Evolutionary conservation across 2,113 vertebrate species (phyloP).

Genomic region (Atlantisia rogersi): DNA sequence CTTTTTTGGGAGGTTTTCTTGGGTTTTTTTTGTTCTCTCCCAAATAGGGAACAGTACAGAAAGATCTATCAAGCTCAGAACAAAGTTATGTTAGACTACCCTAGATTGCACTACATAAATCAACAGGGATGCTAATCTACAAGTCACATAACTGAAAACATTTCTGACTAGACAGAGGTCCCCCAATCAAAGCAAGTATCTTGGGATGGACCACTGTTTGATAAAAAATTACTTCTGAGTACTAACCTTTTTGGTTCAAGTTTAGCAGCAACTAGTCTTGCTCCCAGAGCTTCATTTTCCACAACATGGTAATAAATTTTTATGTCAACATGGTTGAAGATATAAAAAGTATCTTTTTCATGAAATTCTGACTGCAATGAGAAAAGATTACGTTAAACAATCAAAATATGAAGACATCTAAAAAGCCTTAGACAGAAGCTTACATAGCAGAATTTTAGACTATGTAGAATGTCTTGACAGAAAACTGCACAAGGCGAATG

Average conservation of each 20-base stretch:
- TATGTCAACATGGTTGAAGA: slow-evolving; percentile 98
- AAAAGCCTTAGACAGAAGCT: not conserved
- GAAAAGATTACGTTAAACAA: slow-evolving; percentile 14
- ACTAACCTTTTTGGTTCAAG: slow-evolving; percentile 94
- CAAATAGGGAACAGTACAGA: not conserved
- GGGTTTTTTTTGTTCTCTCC: no score
- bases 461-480: not conserved
- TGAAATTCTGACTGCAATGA: slow-evolving; percentile 87
- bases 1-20: not conserved
- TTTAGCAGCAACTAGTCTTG: slow-evolving; percentile 92
- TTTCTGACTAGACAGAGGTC: not conserved
- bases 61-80: not conserved
- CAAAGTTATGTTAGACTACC: not conserved
- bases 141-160: not conserved
- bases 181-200: not conserved
- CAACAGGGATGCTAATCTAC: not conserved
- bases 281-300: slow-evolving; percentile 81
- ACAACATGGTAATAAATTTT: slow-evolving; percentile 91
- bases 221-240: not conserved
- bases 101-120: not conserved
- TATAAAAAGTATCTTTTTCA: slow-evolving; percentile 91
- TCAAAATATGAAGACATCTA: not conserved
- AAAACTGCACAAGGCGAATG: not conserved
- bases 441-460: not conserved
- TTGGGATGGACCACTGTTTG: not conserved